Evolutionary conservation across 2,888 invertebrate genomes (phyloP).

Genomic region (Hemistola chrysoprasaria): DNA sequence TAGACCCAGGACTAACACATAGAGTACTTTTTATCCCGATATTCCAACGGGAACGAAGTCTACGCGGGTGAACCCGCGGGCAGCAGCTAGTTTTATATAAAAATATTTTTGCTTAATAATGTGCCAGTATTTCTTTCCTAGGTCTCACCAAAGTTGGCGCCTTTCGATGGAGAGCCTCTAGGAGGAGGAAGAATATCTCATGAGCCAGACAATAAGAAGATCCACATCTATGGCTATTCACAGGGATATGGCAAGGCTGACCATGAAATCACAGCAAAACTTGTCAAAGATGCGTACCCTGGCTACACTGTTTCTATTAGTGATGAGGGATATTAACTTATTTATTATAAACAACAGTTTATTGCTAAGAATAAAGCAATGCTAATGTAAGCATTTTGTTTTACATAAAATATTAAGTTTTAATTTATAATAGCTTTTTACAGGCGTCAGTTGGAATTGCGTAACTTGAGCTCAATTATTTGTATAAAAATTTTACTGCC

Average conservation of each 20-base stretch:
- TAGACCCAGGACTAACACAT: no score
- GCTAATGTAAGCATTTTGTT: no score
- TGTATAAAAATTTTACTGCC: no score
- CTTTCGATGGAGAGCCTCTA: constrained; percentile 89
- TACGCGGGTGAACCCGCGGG: no score
- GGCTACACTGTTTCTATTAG: constrained; percentile 90
- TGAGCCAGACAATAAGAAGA: constrained; percentile 87
- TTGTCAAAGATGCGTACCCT: constrained; percentile 88
- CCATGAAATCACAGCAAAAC: constrained; percentile 88
- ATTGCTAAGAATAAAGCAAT: not conserved
- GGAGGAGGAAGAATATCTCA: constrained; percentile 97
- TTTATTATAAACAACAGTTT: constrained; percentile 46
- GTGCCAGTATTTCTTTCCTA: constrained; percentile 27
- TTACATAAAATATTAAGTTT: no score
- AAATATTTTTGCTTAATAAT: no score
- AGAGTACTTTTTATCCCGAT: no score
- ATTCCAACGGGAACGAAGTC: no score
- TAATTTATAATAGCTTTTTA: no score
- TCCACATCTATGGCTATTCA: constrained; percentile 97
- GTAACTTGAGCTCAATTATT: no score
- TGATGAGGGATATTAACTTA: constrained; percentile 88
- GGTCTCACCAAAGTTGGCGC: constrained; percentile 67
- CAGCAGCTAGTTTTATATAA: no score
- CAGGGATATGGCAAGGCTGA: constrained; percentile 96
- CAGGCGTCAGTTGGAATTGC: no score